Evolutionary conservation across 2,797 vertebrate genomes (phyloP), one percentile per base, ranked within the genome.

Genomic region (Chromobotia macracanthus): DNA sequence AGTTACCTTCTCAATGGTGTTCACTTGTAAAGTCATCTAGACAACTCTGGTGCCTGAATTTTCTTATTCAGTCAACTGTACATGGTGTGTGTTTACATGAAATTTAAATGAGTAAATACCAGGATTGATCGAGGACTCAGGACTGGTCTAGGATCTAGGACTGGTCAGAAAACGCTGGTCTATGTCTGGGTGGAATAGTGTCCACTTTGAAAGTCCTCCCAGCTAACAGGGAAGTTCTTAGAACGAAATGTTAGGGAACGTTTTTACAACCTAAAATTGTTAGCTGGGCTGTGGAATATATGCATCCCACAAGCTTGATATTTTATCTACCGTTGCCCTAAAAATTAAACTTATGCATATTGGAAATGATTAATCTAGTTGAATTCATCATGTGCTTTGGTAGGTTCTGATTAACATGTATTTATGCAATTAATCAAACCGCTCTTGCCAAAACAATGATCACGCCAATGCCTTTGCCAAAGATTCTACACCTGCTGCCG

Each of bases 381-480:
- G 50, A 87, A 84, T 84, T 85, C 84, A 91, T 92, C 90, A 91
- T 92, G 81, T 84, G 86, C 75, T 84, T 84, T 84, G 84, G 81
- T 79, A 84, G 84, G 72, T 92, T 89, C 90, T 91, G 89, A 92
- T 92, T 92, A 93, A 93, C 92, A 93, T 93, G 92, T 91, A 94
- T 93, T 93, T 91, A 92, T 93, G 91, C 92, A 91, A 93, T 94
- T 91, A 92, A 92, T 91, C 86, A 87, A 87, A 88, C 87, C 84
- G 89, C 91, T 89, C 83, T 88, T 91, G 93, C 92, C 92, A 93
- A 92, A 90, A 68, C 78, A 84, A 82, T 93, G 90, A 93, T 93
- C 90, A 92, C 92, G 90, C 90, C 89, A 82, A 88, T 87, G 90
- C 87, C 89, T 80, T 53, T 73, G 82, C 84, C 84, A 85, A 84